Conservation (phyloP, 1,140 invertebrate species). For the Holcopasites calliopsidis region DNA sequence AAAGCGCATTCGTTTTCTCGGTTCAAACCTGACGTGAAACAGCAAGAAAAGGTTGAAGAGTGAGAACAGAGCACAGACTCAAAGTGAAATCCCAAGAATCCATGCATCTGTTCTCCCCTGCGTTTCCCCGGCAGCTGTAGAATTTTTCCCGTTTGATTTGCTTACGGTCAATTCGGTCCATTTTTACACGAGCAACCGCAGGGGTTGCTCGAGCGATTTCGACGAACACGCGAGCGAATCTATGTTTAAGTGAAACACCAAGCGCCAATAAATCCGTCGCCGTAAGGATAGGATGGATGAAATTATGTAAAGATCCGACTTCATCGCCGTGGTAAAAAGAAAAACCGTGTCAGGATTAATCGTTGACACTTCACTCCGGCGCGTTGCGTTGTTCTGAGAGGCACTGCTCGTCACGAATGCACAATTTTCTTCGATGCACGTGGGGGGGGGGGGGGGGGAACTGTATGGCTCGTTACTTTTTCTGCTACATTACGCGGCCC, state of each 20-base stretch:
- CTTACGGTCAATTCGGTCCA: background rate
- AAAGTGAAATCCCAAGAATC: too few relatives aligned
- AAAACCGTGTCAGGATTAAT: too few relatives aligned
- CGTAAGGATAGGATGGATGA: background rate
- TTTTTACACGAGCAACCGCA: background rate
- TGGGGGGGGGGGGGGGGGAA: too few relatives aligned
- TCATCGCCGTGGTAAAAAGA: background rate
- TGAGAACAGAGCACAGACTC: too few relatives aligned
- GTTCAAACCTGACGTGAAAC: too few relatives aligned
- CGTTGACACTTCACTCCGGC: background rate
- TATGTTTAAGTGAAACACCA: background rate
- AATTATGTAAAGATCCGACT: background rate
- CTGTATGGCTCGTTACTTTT: background rate
- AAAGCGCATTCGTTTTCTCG: too few relatives aligned
- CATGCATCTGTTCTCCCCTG: too few relatives aligned
- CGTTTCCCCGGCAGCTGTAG: background rate
- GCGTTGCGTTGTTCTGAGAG: background rate
- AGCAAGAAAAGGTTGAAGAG: too few relatives aligned
- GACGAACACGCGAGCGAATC: background rate
- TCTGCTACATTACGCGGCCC: slow-evolving; percentile 9
- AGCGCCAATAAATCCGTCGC: background rate
- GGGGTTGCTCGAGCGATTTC: background rate
- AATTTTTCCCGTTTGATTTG: background rate
- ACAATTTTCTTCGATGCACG: background rate
- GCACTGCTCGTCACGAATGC: slow-evolving; percentile 5